phyloP scores from a whole-genome alignment of 2,888 invertebrate genomes.

The Anthoptus insignis region DNA sequence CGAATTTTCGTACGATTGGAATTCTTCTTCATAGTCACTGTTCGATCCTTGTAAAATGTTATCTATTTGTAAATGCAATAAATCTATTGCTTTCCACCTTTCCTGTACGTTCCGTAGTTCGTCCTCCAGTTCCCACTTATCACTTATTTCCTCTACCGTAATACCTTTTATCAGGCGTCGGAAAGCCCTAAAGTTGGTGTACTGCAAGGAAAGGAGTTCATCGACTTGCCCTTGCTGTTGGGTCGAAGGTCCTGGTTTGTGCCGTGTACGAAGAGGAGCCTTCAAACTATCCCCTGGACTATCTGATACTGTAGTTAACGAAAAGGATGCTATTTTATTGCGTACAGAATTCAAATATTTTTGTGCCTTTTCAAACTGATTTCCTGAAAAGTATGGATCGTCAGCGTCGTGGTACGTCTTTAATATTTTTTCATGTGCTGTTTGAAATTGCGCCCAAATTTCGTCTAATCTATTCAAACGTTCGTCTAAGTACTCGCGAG shows the following conservation, averaged over 20 bases:
- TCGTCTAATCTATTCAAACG: neutral
- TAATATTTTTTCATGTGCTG: neutral
- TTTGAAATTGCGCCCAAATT: neutral
- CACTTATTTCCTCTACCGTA: neutral
- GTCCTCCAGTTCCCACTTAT: conserved; percentile 16
- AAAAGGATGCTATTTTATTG: no score
- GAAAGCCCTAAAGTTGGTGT: conserved; percentile 13
- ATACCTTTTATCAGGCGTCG: neutral
- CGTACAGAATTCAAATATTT: no score
- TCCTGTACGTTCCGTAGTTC: neutral
- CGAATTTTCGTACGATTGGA: neutral
- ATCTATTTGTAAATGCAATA: conserved; percentile 17
- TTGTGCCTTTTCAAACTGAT: no score
- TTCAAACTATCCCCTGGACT: neutral
- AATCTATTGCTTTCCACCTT: conserved; percentile 13
- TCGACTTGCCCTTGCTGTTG: neutral
- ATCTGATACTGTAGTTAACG: neutral
- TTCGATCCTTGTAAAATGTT: conserved; percentile 6
- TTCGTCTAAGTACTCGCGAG: neutral
- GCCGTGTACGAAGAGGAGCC: neutral
- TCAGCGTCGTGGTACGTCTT: neutral
- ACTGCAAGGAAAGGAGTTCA: neutral
- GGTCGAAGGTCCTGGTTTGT: neutral
- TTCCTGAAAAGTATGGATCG: no score
- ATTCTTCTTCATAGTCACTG: neutral